Conservation (phyloP, 2,113 vertebrate species). For the Neogale vison region DNA sequence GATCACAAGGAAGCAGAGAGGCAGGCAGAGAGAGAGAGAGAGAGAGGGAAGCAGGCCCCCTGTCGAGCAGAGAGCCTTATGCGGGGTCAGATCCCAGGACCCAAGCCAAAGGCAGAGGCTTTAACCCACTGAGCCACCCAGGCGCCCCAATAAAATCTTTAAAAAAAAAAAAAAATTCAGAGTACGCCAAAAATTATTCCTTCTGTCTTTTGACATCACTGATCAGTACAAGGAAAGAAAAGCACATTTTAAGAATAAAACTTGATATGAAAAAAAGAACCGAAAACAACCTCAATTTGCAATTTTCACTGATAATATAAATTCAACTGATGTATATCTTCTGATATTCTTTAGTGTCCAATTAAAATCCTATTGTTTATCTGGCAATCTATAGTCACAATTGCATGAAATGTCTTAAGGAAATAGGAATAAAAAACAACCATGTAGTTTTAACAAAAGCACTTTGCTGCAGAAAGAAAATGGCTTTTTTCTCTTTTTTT, state of each 20-base stretch:
- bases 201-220: slow-evolving; percentile 33
- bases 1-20: too few species aligned
- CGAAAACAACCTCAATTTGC: neutral
- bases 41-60: too few species aligned
- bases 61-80: too few species aligned
- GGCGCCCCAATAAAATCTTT: too few species aligned
- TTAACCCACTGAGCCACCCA: too few species aligned
- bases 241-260: slow-evolving; percentile 1
- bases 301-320: neutral
- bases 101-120: too few species aligned
- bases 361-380: slow-evolving; percentile 29
- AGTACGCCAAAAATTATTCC: neutral
- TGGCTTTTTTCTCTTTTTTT: neutral
- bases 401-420: neutral
- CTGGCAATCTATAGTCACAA: neutral
- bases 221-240: neutral
- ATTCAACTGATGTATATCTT: neutral
- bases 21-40: too few species aligned
- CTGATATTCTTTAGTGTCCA: neutral
- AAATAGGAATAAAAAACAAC: neutral
- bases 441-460: neutral
- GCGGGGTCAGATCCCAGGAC: too few species aligned
- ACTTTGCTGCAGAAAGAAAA: neutral
- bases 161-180: neutral
- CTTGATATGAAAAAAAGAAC: neutral